phyloP scores from a whole-genome alignment of 2,888 invertebrate genomes.

The Drosophila bunnanda region DNA sequence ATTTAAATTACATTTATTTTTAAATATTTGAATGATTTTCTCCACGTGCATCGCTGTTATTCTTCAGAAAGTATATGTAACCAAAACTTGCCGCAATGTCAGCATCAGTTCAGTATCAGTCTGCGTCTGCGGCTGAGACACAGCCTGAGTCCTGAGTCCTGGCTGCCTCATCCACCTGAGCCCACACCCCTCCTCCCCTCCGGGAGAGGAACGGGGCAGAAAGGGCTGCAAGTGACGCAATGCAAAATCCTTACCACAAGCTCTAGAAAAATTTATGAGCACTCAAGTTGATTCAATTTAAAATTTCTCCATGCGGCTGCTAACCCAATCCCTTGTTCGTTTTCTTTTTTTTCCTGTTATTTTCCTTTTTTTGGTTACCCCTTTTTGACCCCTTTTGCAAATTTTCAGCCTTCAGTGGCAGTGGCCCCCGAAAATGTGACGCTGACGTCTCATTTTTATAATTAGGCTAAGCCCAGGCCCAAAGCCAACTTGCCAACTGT shows the following conservation, averaged over 20 bases:
- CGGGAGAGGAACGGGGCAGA: slow-evolving; percentile 1
- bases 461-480: slow-evolving; percentile 76
- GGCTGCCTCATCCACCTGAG: slow-evolving; percentile 26
- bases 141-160: slow-evolving; percentile 10
- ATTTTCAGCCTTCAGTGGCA: slow-evolving; percentile 17
- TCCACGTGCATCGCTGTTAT: slow-evolving; percentile 20
- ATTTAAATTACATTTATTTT: not conserved
- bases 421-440: slow-evolving; percentile 64
- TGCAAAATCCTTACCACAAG: slow-evolving; percentile 48
- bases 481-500: slow-evolving; percentile 69
- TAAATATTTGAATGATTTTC: not conserved
- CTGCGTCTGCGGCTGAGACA: slow-evolving; percentile 19
- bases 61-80: slow-evolving; percentile 65
- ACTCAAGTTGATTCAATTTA: slow-evolving; percentile 77
- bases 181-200: not conserved
- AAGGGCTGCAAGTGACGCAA: slow-evolving; percentile 68
- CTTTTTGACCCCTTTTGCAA: not conserved
- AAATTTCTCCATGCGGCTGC: slow-evolving; percentile 45
- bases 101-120: slow-evolving; percentile 43
- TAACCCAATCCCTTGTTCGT: slow-evolving; percentile 7
- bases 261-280: slow-evolving; percentile 75
- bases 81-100: slow-evolving; percentile 62
- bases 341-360: not conserved
- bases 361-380: not conserved
- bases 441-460: slow-evolving; percentile 67